A percentile compares a stretch with the other conserved stretches of the same genome.
Evolutionary conservation across 2,888 invertebrate species (phyloP).

Genomic region (Aphodius sticticus): DNA sequence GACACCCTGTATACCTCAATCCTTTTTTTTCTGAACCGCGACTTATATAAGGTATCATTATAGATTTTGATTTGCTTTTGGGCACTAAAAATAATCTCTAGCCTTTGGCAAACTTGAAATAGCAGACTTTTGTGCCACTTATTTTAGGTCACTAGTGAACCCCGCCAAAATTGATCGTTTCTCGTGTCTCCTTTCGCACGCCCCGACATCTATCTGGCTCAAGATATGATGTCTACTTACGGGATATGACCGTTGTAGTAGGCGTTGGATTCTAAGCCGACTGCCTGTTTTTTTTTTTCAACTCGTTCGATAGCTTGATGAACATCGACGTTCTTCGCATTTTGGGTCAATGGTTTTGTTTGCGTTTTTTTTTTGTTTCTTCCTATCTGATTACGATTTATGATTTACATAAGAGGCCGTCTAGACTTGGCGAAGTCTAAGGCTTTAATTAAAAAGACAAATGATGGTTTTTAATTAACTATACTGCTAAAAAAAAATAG

Average conservation of each 20-base stretch:
- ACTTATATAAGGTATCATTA: neutral
- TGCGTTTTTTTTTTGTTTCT: no score
- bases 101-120: neutral
- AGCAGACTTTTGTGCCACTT: neutral
- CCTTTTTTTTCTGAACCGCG: no score
- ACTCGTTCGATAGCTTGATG: neutral
- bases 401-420: neutral
- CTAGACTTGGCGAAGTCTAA: neutral
- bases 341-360: neutral
- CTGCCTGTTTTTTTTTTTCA: neutral
- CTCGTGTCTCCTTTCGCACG: neutral
- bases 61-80: neutral
- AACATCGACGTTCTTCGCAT: neutral
- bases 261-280: neutral
- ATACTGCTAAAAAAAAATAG: no score
- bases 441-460: no score
- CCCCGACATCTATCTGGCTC: neutral
- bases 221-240: neutral
- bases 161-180: neutral
- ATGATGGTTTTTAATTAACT: no score
- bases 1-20: no score
- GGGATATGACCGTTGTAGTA: neutral
- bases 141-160: neutral
- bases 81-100: neutral
- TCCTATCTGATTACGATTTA: neutral